Percentiles rank a stretch among this genome's conserved stretches.
Evolutionary conservation across 2,888 invertebrate species (phyloP).

Genomic region (Aphodius sticticus): DNA sequence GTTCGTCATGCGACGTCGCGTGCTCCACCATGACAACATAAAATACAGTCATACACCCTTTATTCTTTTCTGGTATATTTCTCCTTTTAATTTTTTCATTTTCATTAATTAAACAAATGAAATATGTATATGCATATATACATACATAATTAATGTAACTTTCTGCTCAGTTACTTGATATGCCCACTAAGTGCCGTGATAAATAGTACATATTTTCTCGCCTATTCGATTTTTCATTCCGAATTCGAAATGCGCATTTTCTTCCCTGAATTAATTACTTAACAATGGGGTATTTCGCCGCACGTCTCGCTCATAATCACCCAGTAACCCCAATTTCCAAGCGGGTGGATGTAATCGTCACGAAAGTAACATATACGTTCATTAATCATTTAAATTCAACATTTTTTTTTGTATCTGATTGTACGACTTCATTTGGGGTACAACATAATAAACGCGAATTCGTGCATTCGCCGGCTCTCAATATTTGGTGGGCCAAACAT

Average conservation of each 20-base stretch:
- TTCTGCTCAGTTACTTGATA: conserved; percentile 16
- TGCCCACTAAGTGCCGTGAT: conserved; percentile 31
- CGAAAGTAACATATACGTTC: not conserved
- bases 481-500: not conserved
- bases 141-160: conserved; percentile 48
- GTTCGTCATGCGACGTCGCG: conserved; percentile 59
- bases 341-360: not conserved
- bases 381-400: not conserved
- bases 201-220: conserved; percentile 37
- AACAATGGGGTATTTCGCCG: not conserved
- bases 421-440: not conserved
- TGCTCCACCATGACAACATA: conserved; percentile 58
- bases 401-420: not conserved
- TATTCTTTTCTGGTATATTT: conserved; percentile 52
- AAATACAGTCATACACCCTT: conserved; percentile 57
- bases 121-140: conserved; percentile 50
- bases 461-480: not conserved
- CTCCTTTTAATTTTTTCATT: conserved; percentile 49
- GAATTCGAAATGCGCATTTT: conserved; percentile 33
- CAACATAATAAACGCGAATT: not conserved
- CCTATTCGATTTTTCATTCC: conserved; percentile 37
- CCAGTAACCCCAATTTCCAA: not conserved
- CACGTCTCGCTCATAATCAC: not conserved
- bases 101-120: conserved; percentile 58
- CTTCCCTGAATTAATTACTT: conserved; percentile 39